A percentile compares a stretch with the other conserved stretches of the same genome.
phyloP scores from a whole-genome alignment of 1,140 invertebrate genomes.

The Drosophila murphyi region DNA sequence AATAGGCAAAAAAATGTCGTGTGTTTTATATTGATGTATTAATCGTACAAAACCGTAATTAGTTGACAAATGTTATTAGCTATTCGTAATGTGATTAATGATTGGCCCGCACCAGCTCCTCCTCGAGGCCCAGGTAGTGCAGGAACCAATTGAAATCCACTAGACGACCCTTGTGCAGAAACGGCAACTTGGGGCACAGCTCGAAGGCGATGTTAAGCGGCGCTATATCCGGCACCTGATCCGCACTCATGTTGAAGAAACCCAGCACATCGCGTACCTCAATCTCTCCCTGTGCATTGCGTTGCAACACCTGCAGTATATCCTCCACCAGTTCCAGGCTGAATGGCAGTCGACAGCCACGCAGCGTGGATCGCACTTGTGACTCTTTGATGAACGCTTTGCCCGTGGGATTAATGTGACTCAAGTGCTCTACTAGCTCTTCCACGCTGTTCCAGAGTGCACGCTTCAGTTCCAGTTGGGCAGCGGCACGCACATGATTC shows the following conservation, averaged over 20 bases:
- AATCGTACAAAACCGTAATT: no score
- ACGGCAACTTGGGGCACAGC: slow-evolving; percentile 78
- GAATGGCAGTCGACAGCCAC: slow-evolving; percentile 88
- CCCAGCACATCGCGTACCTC: slow-evolving; percentile 79
- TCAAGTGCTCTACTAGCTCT: slow-evolving; percentile 88
- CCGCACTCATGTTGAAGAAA: slow-evolving; percentile 73
- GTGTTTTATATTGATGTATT: not conserved
- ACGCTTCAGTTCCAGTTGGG: slow-evolving; percentile 89
- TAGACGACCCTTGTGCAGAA: slow-evolving; percentile 73
- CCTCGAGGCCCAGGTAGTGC: slow-evolving; percentile 72
- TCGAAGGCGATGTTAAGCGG: slow-evolving; percentile 81
- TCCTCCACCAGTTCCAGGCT: slow-evolving; percentile 88
- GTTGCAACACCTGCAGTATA: slow-evolving; percentile 88
- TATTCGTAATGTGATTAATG: slow-evolving; percentile 25
- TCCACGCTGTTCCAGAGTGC: slow-evolving; percentile 89
- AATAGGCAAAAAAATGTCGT: slow-evolving; percentile 12
- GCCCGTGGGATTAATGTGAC: slow-evolving; percentile 87
- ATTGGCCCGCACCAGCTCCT: slow-evolving; percentile 63
- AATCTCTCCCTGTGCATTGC: slow-evolving; percentile 87
- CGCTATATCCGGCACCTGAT: slow-evolving; percentile 72
- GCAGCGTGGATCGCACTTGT: slow-evolving; percentile 87
- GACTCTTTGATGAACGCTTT: slow-evolving; percentile 86
- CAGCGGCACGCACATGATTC: slow-evolving; percentile 86
- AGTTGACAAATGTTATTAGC: no score
- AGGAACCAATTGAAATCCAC: slow-evolving; percentile 78